Evolutionary conservation across 2,888 invertebrate genomes (phyloP).

Genomic region (Scaptomyza reducta): DNA sequence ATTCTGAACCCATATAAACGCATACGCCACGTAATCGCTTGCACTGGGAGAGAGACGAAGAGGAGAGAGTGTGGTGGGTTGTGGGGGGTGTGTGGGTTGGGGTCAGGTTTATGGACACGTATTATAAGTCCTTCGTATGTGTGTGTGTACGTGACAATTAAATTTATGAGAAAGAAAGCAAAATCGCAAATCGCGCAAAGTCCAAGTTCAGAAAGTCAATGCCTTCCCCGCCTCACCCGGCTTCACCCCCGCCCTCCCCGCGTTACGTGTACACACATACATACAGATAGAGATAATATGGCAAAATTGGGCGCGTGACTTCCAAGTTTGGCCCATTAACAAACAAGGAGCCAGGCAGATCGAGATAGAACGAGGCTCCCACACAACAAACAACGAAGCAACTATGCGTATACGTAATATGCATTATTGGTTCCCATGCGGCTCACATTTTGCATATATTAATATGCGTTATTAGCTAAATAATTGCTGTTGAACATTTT

Average conservation of each 20-base stretch:
- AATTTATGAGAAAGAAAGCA: constrained; percentile 56
- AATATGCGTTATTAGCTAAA: constrained; percentile 67
- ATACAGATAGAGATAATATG: constrained; percentile 1
- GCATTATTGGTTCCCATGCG: not conserved
- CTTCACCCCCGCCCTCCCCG: too few relatives aligned
- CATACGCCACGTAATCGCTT: constrained; percentile 55
- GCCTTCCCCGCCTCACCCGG: too few relatives aligned
- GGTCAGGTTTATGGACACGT: constrained; percentile 65
- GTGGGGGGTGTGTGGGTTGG: not conserved
- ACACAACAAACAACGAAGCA: too few relatives aligned
- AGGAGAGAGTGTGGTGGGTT: not conserved
- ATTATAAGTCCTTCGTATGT: constrained; percentile 41
- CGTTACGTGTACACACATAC: too few relatives aligned
- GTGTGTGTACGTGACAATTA: constrained; percentile 70
- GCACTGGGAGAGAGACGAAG: not conserved
- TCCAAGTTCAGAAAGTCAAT: too few relatives aligned
- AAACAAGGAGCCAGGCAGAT: constrained; percentile 25
- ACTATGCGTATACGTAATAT: not conserved
- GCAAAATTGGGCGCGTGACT: constrained; percentile 55
- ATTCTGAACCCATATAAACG: constrained; percentile 40
- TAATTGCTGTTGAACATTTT: too few relatives aligned
- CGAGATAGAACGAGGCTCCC: too few relatives aligned
- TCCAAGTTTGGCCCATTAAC: constrained; percentile 60
- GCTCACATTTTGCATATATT: constrained; percentile 59
- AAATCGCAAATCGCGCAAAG: constrained; percentile 14